These are phyloP conservation scores for Gadus chalcogrammus DNA, from an alignment of 2,113 vertebrate species.

Conservation along the genomic window DNA sequence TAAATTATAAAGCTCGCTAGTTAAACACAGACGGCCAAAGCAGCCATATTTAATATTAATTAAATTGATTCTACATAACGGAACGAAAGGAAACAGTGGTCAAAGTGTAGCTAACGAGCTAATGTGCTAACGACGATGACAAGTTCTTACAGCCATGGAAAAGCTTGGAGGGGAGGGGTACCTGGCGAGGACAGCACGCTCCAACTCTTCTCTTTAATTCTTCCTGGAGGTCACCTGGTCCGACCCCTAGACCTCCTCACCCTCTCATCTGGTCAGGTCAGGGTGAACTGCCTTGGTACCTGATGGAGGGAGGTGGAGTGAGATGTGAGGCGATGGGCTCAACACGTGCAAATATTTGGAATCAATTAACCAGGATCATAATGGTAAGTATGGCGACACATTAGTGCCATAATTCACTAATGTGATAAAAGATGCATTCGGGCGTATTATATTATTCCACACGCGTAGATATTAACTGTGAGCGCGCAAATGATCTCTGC, in stretches of 20 bases:
- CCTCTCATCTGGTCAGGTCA: neutral
- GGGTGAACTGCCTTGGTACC: no score
- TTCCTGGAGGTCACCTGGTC: neutral
- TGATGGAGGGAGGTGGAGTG: no score
- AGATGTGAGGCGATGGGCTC: no score
- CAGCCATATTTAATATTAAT: neutral
- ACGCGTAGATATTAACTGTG: no score
- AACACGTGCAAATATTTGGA: no score
- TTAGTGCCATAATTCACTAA: no score
- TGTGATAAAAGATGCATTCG: no score
- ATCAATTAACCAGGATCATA: no score
- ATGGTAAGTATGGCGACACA: no score
- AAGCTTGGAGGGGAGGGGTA: neutral
- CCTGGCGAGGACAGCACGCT: neutral
- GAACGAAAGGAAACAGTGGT: neutral
- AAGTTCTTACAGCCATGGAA: neutral
- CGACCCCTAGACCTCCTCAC: neutral
- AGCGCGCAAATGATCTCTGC: no score
- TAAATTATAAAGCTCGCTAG: no score
- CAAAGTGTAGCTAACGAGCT: neutral
- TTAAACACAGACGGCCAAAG: neutral
- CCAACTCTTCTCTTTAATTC: neutral
- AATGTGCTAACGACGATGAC: neutral
- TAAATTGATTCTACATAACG: neutral
- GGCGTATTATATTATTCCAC: no score